These are phyloP conservation scores for Drosophila eugracilis DNA, from an alignment of 1,140 invertebrate species.

Conservation along the genomic window DNA sequence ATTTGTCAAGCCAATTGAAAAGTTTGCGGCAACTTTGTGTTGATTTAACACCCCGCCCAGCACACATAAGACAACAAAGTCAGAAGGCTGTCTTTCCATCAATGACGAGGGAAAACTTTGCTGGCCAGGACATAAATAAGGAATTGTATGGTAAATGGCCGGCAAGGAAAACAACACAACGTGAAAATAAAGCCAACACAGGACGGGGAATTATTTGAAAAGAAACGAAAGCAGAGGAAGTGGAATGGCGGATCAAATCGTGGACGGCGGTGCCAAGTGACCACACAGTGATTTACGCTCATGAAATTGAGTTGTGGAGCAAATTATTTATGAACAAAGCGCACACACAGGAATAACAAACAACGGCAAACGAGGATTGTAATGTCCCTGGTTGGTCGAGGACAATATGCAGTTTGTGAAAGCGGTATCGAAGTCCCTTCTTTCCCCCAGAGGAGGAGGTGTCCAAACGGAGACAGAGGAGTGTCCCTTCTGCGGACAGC, in stretches of 20 bases:
- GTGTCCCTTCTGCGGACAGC: slow-evolving; percentile 57
- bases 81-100: slow-evolving; percentile 29
- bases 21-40: slow-evolving; percentile 73
- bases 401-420: slow-evolving; percentile 60
- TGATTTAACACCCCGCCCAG: slow-evolving; percentile 70
- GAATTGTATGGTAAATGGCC: slow-evolving; percentile 75
- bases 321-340: slow-evolving; percentile 83
- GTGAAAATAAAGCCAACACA: slow-evolving; percentile 51
- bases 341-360: slow-evolving; percentile 76
- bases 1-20: slow-evolving; percentile 81
- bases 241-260: not conserved
- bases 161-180: slow-evolving; percentile 55
- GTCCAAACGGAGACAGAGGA: slow-evolving; percentile 12
- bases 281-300: slow-evolving; percentile 81
- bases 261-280: slow-evolving; percentile 52
- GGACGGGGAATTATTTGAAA: slow-evolving; percentile 71
- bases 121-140: slow-evolving; percentile 65
- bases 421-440: slow-evolving; percentile 59
- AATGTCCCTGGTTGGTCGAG: slow-evolving; percentile 48
- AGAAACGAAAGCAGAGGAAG: slow-evolving; percentile 59
- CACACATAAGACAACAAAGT: slow-evolving; percentile 48
- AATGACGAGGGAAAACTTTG: slow-evolving; percentile 54
- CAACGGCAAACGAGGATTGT: slow-evolving; percentile 52
- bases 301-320: slow-evolving; percentile 81
- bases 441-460: slow-evolving; percentile 28